phyloP scores from a whole-genome alignment of 2,888 invertebrate species.

The Caenorhabditis sp. region DNA sequence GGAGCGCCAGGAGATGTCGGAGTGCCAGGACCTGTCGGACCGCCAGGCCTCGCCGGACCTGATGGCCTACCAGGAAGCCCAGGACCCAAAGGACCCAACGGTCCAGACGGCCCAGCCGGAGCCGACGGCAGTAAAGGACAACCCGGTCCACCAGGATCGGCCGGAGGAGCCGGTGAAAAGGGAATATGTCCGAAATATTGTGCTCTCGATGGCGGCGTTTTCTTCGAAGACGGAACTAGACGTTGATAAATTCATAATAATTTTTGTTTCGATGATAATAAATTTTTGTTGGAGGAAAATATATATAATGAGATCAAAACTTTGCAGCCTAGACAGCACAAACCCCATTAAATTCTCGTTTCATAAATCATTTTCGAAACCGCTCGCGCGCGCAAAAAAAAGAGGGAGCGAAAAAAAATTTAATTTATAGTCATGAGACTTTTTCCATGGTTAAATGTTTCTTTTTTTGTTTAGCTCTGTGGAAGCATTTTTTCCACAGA shows the following conservation, averaged over 20 bases:
- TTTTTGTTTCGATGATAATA: no score
- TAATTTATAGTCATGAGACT: neutral
- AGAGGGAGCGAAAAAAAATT: neutral
- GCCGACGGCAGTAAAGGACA: conserved; percentile 30
- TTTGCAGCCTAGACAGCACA: no score
- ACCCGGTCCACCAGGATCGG: conserved; percentile 35
- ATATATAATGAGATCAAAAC: no score
- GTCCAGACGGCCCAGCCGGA: conserved; percentile 42
- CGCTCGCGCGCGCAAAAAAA: no score
- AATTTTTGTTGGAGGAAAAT: no score
- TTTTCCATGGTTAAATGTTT: neutral
- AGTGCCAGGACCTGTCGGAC: conserved; percentile 43
- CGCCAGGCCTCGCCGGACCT: conserved; percentile 38
- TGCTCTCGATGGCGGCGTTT: conserved; percentile 57
- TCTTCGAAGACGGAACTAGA: conserved; percentile 59
- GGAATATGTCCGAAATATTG: conserved; percentile 51
- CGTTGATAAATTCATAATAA: conserved; percentile 11
- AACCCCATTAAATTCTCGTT: no score
- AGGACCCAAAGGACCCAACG: conserved; percentile 35
- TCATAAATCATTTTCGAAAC: no score
- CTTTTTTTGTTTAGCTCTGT: neutral
- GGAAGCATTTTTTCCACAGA: no score
- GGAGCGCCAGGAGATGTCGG: conserved; percentile 44
- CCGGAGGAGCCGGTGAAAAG: conserved; percentile 35
- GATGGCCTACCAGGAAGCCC: conserved; percentile 34